These are phyloP conservation scores for Drosophila histrio DNA, from an alignment of 2,888 invertebrate genomes.

Conservation along the genomic window DNA sequence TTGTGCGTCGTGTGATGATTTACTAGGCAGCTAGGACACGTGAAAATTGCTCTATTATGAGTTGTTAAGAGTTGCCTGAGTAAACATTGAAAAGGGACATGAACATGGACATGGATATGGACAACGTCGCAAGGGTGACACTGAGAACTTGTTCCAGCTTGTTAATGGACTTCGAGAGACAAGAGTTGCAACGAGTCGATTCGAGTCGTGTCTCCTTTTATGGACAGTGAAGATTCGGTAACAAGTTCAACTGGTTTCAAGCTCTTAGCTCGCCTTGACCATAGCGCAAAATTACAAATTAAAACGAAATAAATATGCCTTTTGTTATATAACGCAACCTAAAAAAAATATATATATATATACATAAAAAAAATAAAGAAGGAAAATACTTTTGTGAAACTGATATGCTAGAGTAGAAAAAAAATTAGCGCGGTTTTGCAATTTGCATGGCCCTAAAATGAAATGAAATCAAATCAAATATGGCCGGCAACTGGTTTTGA, in stretches of 20 bases:
- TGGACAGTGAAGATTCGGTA: constrained; percentile 31
- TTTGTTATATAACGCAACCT: constrained; percentile 63
- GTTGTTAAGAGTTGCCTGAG: constrained; percentile 82
- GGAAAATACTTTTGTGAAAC: constrained; percentile 56
- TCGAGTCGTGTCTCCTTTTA: constrained; percentile 22
- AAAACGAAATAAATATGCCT: constrained; percentile 77
- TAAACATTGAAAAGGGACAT: constrained; percentile 63
- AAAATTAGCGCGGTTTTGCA: constrained; percentile 79
- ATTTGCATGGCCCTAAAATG: constrained; percentile 66
- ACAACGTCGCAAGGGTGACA: constrained; percentile 59
- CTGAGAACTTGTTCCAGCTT: constrained; percentile 61
- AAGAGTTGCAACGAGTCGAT: constrained; percentile 2
- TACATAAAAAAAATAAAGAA: constrained; percentile 25
- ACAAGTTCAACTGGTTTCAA: constrained; percentile 72
- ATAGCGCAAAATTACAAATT: constrained; percentile 78
- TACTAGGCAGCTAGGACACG: constrained; percentile 74
- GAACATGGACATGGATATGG: constrained; percentile 35
- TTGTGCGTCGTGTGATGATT: constrained; percentile 54
- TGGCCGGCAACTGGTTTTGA: constrained; percentile 63
- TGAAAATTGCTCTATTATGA: constrained; percentile 83
- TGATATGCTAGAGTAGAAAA: constrained; percentile 49
- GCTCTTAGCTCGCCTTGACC: constrained; percentile 47
- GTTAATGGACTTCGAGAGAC: constrained; percentile 55
- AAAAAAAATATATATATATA: constrained; percentile 28
- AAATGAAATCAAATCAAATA: constrained; percentile 55